Conservation (phyloP, 2,888 invertebrate species). For the Heliconius ethilla region DNA sequence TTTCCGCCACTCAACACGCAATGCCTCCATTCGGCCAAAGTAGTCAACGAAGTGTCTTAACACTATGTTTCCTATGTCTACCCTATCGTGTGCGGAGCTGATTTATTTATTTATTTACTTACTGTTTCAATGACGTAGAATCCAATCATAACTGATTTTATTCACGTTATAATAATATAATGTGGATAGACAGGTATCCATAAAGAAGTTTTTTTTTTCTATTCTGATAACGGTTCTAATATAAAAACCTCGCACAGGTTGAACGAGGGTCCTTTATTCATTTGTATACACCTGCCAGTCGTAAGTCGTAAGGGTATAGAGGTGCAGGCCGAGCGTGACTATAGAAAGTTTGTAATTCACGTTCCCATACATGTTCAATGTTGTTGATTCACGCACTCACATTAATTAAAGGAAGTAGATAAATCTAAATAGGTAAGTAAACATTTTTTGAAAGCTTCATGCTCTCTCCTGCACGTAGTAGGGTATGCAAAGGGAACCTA, state of each 20-base stretch:
- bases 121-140: neutral
- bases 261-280: constrained; percentile 32
- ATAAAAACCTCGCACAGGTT: constrained; percentile 28
- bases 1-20: too few species aligned
- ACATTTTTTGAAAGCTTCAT: too few species aligned
- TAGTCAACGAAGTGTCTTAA: too few species aligned
- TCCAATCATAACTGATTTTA: neutral
- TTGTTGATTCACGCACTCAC: constrained; percentile 59
- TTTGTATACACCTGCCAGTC: constrained; percentile 55
- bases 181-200: neutral
- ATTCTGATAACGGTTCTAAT: constrained; percentile 17
- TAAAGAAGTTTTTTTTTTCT: constrained; percentile 3
- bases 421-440: constrained; percentile 51
- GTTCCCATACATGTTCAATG: constrained; percentile 55
- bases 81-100: too few species aligned
- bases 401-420: constrained; percentile 61
- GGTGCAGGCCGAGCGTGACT: constrained; percentile 58
- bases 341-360: constrained; percentile 60
- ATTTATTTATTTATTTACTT: neutral
- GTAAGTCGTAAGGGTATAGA: constrained; percentile 52
- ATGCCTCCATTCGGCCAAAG: too few species aligned
- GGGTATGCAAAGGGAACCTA: too few species aligned
- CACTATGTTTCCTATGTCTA: too few species aligned
- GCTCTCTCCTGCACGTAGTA: too few species aligned
- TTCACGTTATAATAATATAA: neutral